A percentile compares a stretch with the other conserved stretches of the same genome.
phyloP scores from a whole-genome alignment of 2,113 vertebrate genomes.

The Syrmaticus mikado region DNA sequence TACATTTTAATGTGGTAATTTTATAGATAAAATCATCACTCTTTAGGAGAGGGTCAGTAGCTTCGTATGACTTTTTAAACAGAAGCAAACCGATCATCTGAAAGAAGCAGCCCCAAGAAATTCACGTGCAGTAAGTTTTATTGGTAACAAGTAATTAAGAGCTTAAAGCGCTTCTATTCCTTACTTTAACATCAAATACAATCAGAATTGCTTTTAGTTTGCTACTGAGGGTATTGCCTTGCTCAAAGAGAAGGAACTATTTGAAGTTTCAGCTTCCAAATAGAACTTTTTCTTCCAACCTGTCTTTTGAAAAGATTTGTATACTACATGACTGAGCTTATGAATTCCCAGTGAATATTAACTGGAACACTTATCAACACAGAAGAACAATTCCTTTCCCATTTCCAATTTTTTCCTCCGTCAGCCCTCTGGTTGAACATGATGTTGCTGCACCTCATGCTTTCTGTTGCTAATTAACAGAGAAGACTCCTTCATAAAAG shows the following conservation, averaged over 20 bases:
- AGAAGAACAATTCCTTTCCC: not conserved
- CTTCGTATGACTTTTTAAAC: conserved; percentile 35
- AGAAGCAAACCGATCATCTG: conserved; percentile 23
- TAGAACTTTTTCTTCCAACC: not conserved
- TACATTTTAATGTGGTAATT: conserved; percentile 10
- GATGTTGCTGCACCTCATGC: not conserved
- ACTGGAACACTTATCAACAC: not conserved
- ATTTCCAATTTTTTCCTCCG: not conserved
- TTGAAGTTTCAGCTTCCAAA: not conserved
- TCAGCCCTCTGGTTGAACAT: not conserved
- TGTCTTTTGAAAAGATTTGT: not conserved
- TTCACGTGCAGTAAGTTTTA: conserved; percentile 25
- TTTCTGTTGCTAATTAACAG: not conserved
- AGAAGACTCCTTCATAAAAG: not conserved
- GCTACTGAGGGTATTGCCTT: not conserved
- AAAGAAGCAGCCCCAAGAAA: conserved; percentile 45
- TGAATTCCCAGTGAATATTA: not conserved
- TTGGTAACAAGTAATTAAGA: conserved; percentile 39
- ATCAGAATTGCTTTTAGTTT: conserved; percentile 13
- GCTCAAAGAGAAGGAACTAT: not conserved
- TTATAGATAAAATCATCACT: conserved; percentile 23
- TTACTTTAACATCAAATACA: not conserved
- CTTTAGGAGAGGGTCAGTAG: conserved; percentile 21
- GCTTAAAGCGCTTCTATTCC: conserved; percentile 8
- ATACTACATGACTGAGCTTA: not conserved